Base-by-base conservation (phyloP, 2,888 invertebrate species). In the Drosophila recens region DNA sequence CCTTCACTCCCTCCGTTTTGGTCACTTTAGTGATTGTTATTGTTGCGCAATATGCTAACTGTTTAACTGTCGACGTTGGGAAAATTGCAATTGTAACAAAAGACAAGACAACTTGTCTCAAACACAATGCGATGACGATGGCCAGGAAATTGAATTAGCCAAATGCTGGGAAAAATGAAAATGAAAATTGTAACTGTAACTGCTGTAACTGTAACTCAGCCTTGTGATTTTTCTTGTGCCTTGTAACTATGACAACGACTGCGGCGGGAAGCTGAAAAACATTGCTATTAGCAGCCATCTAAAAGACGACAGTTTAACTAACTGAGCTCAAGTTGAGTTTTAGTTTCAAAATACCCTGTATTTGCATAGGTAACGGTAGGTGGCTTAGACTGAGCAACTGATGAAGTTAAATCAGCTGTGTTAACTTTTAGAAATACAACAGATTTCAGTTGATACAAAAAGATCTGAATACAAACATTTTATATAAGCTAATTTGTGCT, bases 71-170 rank as follows among this genome's bases (percentile, higher is more conserved):
- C 82, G 87, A 84, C 74, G 82, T 65, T 84, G 88, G 72, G 78
- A 87, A 86, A 64, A 86, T 80, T 75, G 87, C 68, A 84, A 82
- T 74, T 85, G 80, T 73, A 79, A 84, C 88, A 87, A 87, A 83
- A 85, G 64, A 67, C 66, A 66, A 58, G 64, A 48, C 43, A 62
- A 54, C 42, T 61, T 75, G 72, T 67, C 61, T 20, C 52, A 56
- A 72, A 78, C 85, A 82, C 82, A 87, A 73, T 81, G 74, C 67
- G 46, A 80, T 49, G 49, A 49, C 56, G 78, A 86, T 86, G 87
- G 83, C 79, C 62, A 71, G 72, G 75, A 87, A 84, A 84, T 84
- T 85, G 86, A 87, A 84, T 84, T 85, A 84, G 83, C 77, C 43
- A 72, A 75, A 76, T 42, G 64, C 70, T 70, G 68, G 54, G 57